Evolutionary conservation across 2,888 invertebrate genomes (phyloP).

Genomic region (Amiota minor): DNA sequence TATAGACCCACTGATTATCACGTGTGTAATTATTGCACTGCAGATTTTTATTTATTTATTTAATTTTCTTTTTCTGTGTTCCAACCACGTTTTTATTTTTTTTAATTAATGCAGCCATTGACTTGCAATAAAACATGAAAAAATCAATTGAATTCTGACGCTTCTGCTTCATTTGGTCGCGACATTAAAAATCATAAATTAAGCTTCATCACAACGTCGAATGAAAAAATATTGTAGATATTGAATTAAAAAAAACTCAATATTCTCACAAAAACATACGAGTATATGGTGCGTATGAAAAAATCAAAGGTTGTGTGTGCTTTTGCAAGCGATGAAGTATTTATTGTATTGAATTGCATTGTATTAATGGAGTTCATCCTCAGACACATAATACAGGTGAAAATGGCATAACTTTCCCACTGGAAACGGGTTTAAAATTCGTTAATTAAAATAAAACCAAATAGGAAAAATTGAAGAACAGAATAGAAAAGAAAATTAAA

Average conservation of each 20-base stretch:
- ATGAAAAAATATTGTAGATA: conserved; percentile 55
- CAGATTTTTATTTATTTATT: conserved; percentile 14
- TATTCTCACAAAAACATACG: too few relatives aligned
- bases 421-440: conserved; percentile 12
- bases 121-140: conserved; percentile 43
- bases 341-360: too few relatives aligned
- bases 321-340: too few relatives aligned
- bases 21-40: background rate
- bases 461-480: background rate
- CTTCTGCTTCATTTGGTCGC: conserved; percentile 67
- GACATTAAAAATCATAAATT: conserved; percentile 65
- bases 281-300: too few relatives aligned
- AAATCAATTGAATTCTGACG: conserved; percentile 53
- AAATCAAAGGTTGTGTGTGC: too few relatives aligned
- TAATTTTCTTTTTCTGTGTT: background rate
- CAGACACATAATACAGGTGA: conserved; percentile 7
- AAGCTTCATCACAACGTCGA: conserved; percentile 62
- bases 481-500: background rate
- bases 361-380: too few relatives aligned
- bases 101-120: conserved; percentile 54
- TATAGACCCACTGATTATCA: background rate
- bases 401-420: background rate
- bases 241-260: background rate
- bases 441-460: conserved; percentile 25
- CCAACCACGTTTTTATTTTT: background rate